Evolutionary conservation across 2,113 vertebrate genomes (phyloP).

Genomic region (Ahaetulla prasina): DNA sequence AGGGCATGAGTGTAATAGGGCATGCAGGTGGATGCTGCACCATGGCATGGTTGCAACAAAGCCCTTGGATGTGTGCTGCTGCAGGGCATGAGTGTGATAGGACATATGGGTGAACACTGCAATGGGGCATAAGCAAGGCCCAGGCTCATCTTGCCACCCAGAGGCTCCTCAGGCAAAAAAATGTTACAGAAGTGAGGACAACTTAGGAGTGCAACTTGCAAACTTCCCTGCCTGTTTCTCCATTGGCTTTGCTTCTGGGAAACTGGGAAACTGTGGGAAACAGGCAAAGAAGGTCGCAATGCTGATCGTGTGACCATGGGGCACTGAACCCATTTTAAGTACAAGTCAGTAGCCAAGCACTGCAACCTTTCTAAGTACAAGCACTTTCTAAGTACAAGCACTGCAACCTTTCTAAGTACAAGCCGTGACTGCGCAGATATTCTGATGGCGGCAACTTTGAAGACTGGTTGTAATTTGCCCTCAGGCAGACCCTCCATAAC

Average conservation of each 20-base stretch:
- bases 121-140: not conserved
- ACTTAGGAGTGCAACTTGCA: not conserved
- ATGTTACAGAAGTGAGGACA: not conserved
- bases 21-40: too few species aligned
- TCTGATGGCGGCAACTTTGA: not conserved
- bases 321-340: not conserved
- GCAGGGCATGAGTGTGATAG: not conserved
- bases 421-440: too few species aligned
- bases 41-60: not conserved
- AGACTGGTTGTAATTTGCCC: not conserved
- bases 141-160: not conserved
- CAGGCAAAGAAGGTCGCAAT: not conserved
- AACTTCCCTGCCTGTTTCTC: not conserved
- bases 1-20: not conserved
- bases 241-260: not conserved
- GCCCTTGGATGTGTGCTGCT: not conserved
- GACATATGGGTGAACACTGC: not conserved
- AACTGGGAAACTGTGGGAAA: not conserved
- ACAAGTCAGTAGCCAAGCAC: too few species aligned
- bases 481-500: not conserved
- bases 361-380: not conserved
- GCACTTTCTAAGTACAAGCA: too few species aligned
- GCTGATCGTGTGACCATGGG: not conserved
- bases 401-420: not conserved
- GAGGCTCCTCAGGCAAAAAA: not conserved